phyloP scores from a whole-genome alignment of 2,113 vertebrate genomes.

The Entomyzon cyanotis region DNA sequence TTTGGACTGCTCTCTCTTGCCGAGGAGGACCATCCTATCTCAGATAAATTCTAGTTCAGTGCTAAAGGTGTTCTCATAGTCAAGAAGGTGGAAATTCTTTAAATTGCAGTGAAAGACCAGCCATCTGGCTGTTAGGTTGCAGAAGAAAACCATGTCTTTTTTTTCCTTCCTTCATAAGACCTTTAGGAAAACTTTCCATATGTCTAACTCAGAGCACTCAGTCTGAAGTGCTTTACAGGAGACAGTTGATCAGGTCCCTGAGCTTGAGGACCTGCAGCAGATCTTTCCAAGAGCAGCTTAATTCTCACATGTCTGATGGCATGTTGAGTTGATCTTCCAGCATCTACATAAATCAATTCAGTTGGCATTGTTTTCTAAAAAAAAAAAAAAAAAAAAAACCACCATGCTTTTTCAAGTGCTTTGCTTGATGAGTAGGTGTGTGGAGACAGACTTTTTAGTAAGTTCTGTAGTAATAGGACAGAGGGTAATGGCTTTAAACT shows the following conservation, averaged over 20 bases:
- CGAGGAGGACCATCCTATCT: background rate
- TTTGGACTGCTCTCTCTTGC: background rate
- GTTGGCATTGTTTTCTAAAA: background rate
- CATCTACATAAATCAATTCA: background rate
- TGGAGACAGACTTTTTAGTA: background rate
- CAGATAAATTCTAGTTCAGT: background rate
- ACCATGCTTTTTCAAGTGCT: background rate
- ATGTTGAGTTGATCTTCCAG: background rate
- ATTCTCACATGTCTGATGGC: background rate
- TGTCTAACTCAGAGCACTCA: accelerated
- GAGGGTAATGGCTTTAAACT: background rate
- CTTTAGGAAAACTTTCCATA: background rate
- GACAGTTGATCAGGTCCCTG: background rate
- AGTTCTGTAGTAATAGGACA: background rate
- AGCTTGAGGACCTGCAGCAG: background rate
- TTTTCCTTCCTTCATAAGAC: background rate
- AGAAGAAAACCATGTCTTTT: background rate
- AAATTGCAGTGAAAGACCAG: background rate
- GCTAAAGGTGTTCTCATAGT: background rate
- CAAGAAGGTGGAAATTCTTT: background rate
- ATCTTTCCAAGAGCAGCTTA: background rate
- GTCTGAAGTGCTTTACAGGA: background rate
- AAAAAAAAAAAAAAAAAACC: background rate
- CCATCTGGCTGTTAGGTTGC: background rate
- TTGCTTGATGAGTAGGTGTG: background rate